Conservation (phyloP, 2,888 invertebrate species). For the Nemapogon koenigi region DNA sequence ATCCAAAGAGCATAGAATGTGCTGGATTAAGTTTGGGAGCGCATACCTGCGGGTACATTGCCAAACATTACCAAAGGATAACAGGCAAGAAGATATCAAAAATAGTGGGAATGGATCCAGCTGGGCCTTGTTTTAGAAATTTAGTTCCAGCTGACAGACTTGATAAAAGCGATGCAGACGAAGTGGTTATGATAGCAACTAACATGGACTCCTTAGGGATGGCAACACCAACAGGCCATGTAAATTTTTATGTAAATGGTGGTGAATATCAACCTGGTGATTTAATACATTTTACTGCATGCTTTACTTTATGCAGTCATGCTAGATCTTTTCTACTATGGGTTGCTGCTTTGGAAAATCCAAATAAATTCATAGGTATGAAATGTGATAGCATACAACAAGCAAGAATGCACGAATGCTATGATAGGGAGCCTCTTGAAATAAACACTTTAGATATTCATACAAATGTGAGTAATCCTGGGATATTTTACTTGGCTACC, state of each 20-base stretch:
- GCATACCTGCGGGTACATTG: constrained; percentile 20
- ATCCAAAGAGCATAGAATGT: constrained; percentile 20
- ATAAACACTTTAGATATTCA: constrained; percentile 28
- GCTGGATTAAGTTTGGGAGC: constrained; percentile 21
- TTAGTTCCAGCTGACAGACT: constrained; percentile 20
- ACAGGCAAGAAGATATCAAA: constrained; percentile 20
- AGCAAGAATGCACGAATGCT: constrained; percentile 28
- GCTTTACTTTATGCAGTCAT: constrained; percentile 30
- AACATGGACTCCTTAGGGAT: constrained; percentile 21
- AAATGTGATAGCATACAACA: constrained; percentile 32
- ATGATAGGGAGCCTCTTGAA: constrained; percentile 23
- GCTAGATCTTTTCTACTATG: constrained; percentile 26
- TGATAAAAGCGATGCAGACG: constrained; percentile 21
- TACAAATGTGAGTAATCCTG: constrained; percentile 22
- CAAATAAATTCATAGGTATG: constrained; percentile 27
- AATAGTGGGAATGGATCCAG: constrained; percentile 20
- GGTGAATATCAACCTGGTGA: constrained; percentile 34
- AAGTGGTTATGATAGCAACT: constrained; percentile 20
- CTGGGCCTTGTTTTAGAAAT: constrained; percentile 21
- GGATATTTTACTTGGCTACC: constrained; percentile 30
- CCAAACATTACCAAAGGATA: constrained; percentile 18
- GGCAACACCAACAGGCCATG: constrained; percentile 21
- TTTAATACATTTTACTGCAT: constrained; percentile 23
- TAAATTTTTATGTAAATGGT: constrained; percentile 24
- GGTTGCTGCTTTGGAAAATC: constrained; percentile 28